Evolutionary conservation across 2,113 vertebrate genomes (phyloP), one percentile per base, ranked within the genome.

Genomic region (Dinomys branickii): DNA sequence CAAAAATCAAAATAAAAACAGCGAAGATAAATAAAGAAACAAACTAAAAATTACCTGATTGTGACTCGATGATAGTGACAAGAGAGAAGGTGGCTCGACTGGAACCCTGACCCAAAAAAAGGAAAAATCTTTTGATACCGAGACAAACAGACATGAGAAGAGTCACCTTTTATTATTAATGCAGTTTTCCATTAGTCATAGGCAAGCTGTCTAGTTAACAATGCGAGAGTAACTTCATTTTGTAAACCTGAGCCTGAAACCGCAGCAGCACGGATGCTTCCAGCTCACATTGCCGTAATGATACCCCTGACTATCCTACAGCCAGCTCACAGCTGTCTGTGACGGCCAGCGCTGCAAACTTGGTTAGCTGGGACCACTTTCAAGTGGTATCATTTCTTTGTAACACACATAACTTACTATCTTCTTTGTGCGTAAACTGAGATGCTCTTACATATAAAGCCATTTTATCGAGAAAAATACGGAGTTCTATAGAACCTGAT

Each of bases 41-140:
- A 47, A 28, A 1, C 22, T 78, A 0, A 54, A 61, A 28, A 56
- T 98, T 99, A 99, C 99, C 98, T 99, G 98, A 93, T 47, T 98
- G 56, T 98, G 98, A 97, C 96, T 98, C 96, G 97, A 98, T 98
- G 98, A 96, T 0, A 98, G 89, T n/a, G 97, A 97, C 35, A 97
- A 97, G 63, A 98, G 89, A 81, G 97, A 98, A 58, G 98, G 98
- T 54, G 98, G 97, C 88, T 99, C 99, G 85, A 97, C 93, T 5
- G 91, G 95, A 81, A 97, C 85, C 88, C 99, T 99, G 97, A 97
- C 19, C 95, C 97, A 96, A 80, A 41, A 33, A 59, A 97, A 97
- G 41, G 26, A 95, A 59, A 94, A 88, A 92, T 10, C 84, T 28
- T 89, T 90, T 94, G 78, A 92, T 94, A 97, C 83, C 33, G 56